phyloP scores from a whole-genome alignment of 2,113 vertebrate genomes.

The Genyomyrus donnyi region DNA sequence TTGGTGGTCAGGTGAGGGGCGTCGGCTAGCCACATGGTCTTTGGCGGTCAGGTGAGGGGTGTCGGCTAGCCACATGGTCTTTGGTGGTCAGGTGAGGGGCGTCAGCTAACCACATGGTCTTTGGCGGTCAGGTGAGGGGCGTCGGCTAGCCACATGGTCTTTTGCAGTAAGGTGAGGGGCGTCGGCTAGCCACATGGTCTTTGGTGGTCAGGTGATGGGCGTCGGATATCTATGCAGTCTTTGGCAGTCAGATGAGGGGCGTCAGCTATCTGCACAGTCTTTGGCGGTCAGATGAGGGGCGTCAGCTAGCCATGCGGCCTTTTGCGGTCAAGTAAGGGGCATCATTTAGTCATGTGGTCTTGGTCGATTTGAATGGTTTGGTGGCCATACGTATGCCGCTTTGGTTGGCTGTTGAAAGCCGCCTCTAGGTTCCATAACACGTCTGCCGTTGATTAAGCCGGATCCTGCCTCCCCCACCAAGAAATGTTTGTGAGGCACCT shows the following conservation, averaged over 20 bases:
- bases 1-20: no score
- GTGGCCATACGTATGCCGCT: not conserved
- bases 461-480: not conserved
- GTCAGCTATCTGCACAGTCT: not conserved
- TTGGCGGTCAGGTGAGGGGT: not conserved
- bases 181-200: no score
- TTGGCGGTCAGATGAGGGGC: not conserved
- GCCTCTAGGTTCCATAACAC: not conserved
- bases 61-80: not conserved
- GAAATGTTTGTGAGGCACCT: not conserved
- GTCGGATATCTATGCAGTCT: no score
- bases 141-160: not conserved
- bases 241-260: not conserved
- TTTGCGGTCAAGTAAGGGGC: not conserved
- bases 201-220: not conserved
- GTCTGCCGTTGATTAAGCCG: not conserved
- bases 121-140: not conserved
- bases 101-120: fast-evolving
- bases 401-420: not conserved
- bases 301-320: not conserved
- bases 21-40: not conserved
- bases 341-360: not conserved
- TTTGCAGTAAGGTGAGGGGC: no score
- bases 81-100: not conserved
- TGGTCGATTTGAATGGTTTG: not conserved